Evolutionary conservation across 1,140 invertebrate genomes (phyloP), one percentile per base, ranked within the genome.

Genomic region (Conus betulinus): DNA sequence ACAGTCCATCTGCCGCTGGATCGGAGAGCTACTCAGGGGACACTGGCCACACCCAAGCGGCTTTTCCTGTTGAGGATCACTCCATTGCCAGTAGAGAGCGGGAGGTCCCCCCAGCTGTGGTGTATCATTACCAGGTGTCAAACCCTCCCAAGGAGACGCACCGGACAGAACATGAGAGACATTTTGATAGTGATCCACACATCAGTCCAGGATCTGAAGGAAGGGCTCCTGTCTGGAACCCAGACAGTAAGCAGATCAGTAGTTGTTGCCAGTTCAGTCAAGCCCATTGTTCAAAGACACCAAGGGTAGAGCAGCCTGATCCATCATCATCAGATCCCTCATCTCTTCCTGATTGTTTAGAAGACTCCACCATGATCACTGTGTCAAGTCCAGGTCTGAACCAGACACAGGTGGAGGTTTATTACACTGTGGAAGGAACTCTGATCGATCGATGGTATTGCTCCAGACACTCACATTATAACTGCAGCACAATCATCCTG

Each of bases 391-490:
- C 79, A 5, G 8, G 15, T 25, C 3, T 8, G 51, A 23, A 53
- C 15, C 79, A 81, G 20, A 23, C 39, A 5, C 13, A 53, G 13
- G 20, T 53, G 27, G 79, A 81, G 23, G 79, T 81, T 8, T 81
- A 81, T 17, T 81, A 81, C 79, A 81, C 79, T 20, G 79, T 53
- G 79, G 79, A 81, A 1, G 79, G 79, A 53, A 15, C 51, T 10
- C 23, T 81, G 79, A 25, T 53, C 13, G n/a, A n/a, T n/a, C 39
- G 51, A 23, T 5, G 39, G 6, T 15, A 15, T 81, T 8, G 17
- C 39, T 13, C 51, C 39, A 6, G 76, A 78, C 39, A 13, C 25
- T 8, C 76, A 78, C 25, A 10, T 51, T 25, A 51, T 78, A n/a
- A 78, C 25, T 7, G 25, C 76, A 13, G 11, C 76, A 39, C 76